Percentiles rank a stretch among this genome's conserved stretches.
Evolutionary conservation across 2,888 invertebrate genomes (phyloP).

Genomic region (Mactromeris polynyma): DNA sequence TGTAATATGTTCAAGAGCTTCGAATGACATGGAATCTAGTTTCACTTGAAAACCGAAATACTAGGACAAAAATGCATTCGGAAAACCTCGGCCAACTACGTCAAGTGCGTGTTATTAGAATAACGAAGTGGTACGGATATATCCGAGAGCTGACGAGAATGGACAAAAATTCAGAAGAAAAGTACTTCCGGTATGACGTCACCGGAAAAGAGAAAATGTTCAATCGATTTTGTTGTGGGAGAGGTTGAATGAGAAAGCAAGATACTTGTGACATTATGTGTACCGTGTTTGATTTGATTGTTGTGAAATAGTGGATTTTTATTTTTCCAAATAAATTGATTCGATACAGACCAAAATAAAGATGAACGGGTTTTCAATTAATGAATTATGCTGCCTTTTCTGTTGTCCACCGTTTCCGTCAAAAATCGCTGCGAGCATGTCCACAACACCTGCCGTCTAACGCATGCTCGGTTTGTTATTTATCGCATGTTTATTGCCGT

Average conservation of each 20-base stretch:
- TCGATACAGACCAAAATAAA: slow-evolving; percentile 16
- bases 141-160: no score
- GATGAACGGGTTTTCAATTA: slow-evolving; percentile 87
- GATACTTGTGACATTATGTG: slow-evolving; percentile 17
- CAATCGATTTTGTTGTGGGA: slow-evolving; percentile 41
- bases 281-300: background rate
- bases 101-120: no score
- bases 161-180: background rate
- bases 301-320: background rate
- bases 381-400: slow-evolving; percentile 99
- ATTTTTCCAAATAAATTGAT: background rate
- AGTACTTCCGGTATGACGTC: slow-evolving; percentile 50
- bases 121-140: no score
- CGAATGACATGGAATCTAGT: background rate
- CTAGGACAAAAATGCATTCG: no score
- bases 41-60: background rate
- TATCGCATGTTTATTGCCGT: no score
- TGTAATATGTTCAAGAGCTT: background rate
- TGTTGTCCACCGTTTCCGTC: slow-evolving; percentile 99
- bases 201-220: slow-evolving; percentile 48
- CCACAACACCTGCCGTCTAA: no score
- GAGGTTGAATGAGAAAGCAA: slow-evolving; percentile 40
- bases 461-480: no score
- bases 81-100: no score
- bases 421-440: slow-evolving; percentile 98